Base-by-base conservation (phyloP, 1,140 invertebrate species). In the Temnothorax curvispinosus region DNA sequence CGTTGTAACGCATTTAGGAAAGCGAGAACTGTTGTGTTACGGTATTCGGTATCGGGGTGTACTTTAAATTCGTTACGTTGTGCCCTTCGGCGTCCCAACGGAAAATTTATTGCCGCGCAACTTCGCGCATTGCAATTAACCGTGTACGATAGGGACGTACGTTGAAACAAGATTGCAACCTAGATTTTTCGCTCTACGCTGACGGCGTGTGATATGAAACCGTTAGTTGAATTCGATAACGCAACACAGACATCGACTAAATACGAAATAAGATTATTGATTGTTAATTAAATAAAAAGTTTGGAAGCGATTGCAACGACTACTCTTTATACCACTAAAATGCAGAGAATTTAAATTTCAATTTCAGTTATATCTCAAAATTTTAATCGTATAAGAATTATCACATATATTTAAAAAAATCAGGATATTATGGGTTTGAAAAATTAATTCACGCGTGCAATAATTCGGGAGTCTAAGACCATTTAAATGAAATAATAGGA, bases 51-150 rank as follows among this genome's bases (percentile, higher is more conserved):
- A 82, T 82, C 54, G 52, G 50, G 52, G 4, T 84, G 69, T 60
- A 74, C 80, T 84, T 84, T 84, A 84, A 84, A 84, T 84, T 84
- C 69, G 80, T 84, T 84, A 84, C 80, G 41, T 75, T 47, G 54
- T 60, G 44, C 80, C 80, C 54, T 60, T 75, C 54, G 71, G 80
- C 80, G 69, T 80, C 77, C 62, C 35, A 27, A 84, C 80, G 69
- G 80, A 60, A 60, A 84, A 84, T 84, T 84, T 84, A 84, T 84
- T 71, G 69, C 54, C 69, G 54, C 54, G 67, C 54, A 82, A 82
- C 50, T 82, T 82, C 27, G 54, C 80, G 80, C 80, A 84, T 84
- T 60, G 56, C 56, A 84, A 84, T 84, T 84, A 75, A 74, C 21
- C 54, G 80, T 60, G 11, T 32, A 60, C 80, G 80, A 60, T 75